Base-by-base conservation (phyloP, 2,113 vertebrate species). In the Dicrurus megarhynchus region DNA sequence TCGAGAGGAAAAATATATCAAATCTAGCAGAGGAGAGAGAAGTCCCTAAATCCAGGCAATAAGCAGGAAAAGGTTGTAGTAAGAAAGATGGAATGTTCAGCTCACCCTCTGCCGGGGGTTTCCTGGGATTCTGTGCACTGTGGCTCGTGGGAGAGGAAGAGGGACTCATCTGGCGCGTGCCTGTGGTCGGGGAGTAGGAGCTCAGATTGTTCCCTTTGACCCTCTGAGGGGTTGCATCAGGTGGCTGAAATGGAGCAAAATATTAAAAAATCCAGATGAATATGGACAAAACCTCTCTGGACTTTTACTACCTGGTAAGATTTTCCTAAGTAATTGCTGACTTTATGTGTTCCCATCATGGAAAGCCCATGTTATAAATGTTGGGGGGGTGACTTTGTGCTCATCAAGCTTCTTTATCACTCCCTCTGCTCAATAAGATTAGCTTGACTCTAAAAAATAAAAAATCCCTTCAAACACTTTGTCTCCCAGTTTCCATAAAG, bases 141-240 rank as follows among this genome's bases (percentile, higher is more conserved):
- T 50, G 79, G 26, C 49, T 95, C 12, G 0, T 4, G 68, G 98
- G 96, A 95, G 98, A 97, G 67, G 95, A 64, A 89, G n/a, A 89
- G 6, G 97, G 97, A 53, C 97, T 98, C 44, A 98, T 96, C 20
- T 35, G 67, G 71, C 97, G 3, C 1, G 98, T 98, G 84, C 98
- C 98, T 41, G 98, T 98, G 83, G 97, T 94, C 0, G 98, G 98
- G 11, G 98, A 99, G 73, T 96, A 98, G 16, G 11, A 35, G 33
- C 4, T 61, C 7, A 80, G 24, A 9, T 74, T 78, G 14, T 65
- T 87, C 88, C 49, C 88, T 17, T 6, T 79, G 69, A 22, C 64
- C 60, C 24, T 93, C 84, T 68, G 27, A 74, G 90, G 84, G 23
- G 80, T 95, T n/a, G 3, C 76, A 70, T 65, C 78, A 78, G 33